These are phyloP conservation scores for Micromussa lordhowensis DNA, from an alignment of 92 coral and sea anemone genomes.

Conservation along the genomic window DNA sequence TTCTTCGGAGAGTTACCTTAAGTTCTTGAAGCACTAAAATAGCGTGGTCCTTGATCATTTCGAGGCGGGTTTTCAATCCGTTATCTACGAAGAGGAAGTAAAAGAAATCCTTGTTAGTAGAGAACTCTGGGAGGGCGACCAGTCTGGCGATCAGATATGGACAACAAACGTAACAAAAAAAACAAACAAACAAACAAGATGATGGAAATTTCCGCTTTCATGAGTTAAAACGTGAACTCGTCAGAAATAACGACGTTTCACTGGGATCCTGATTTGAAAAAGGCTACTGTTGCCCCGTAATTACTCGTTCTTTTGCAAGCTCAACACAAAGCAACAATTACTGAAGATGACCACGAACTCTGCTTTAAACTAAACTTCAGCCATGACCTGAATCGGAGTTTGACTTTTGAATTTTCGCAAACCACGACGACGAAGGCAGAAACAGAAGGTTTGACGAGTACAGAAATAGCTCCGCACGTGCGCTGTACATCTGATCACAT, in stretches of 20 bases:
- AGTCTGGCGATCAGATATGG: background rate
- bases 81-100: slow-evolving; percentile 57
- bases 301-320: background rate
- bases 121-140: background rate
- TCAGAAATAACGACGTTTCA: too few species aligned
- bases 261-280: background rate
- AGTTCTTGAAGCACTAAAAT: slow-evolving; percentile 91
- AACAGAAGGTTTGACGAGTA: too few species aligned
- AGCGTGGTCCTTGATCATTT: slow-evolving; percentile 88
- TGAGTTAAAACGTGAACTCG: too few species aligned
- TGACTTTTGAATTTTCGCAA: too few species aligned
- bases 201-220: too few species aligned
- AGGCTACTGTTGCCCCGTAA: too few species aligned
- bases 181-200: background rate
- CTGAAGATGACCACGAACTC: too few species aligned
- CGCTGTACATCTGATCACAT: too few species aligned
- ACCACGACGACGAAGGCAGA: too few species aligned
- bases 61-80: slow-evolving; percentile 87
- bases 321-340: background rate
- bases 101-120: background rate
- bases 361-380: too few species aligned
- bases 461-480: too few species aligned
- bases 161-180: background rate
- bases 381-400: too few species aligned
- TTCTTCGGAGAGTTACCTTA: slow-evolving; percentile 63